These are phyloP conservation scores for Hippocampus abdominalis DNA, from an alignment of 2,113 vertebrate genomes.

Conservation along the genomic window DNA sequence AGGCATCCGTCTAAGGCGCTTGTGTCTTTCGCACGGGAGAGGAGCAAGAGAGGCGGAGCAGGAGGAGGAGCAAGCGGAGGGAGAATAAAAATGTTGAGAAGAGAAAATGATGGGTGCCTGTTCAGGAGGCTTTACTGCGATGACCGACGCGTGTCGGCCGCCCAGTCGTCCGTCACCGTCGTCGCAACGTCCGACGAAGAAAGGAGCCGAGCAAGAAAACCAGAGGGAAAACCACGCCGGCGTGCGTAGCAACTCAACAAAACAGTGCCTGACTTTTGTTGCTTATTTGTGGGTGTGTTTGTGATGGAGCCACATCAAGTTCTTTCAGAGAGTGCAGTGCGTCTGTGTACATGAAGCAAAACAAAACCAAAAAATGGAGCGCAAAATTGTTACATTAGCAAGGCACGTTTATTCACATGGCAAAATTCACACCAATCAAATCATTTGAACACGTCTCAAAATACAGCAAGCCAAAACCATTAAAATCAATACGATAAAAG, in stretches of 20 bases:
- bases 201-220: slow-evolving; percentile 15
- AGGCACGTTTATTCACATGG: not conserved
- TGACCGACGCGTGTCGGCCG: slow-evolving; percentile 41
- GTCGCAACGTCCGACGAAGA: slow-evolving; percentile 50
- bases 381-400: not conserved
- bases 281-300: too few relatives aligned
- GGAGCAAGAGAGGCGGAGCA: slow-evolving; percentile 42
- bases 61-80: slow-evolving; percentile 14
- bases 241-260: too few relatives aligned
- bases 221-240: too few relatives aligned
- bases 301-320: too few relatives aligned
- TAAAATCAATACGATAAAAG: not conserved
- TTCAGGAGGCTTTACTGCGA: slow-evolving; percentile 58
- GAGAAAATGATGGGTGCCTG: slow-evolving; percentile 68
- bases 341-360: not conserved
- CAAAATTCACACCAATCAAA: not conserved
- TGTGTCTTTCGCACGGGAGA: slow-evolving; percentile 61
- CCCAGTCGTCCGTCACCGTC: slow-evolving; percentile 49
- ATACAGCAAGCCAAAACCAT: not conserved
- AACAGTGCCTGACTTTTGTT: too few relatives aligned
- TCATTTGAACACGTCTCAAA: not conserved
- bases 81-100: not conserved
- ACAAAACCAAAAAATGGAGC: not conserved
- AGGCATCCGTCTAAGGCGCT: slow-evolving; percentile 72
- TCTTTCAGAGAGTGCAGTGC: too few relatives aligned